Conservation (phyloP, 35 echinoderm and acorn worm genomes). For the Heliocidaris tuberculata region DNA sequence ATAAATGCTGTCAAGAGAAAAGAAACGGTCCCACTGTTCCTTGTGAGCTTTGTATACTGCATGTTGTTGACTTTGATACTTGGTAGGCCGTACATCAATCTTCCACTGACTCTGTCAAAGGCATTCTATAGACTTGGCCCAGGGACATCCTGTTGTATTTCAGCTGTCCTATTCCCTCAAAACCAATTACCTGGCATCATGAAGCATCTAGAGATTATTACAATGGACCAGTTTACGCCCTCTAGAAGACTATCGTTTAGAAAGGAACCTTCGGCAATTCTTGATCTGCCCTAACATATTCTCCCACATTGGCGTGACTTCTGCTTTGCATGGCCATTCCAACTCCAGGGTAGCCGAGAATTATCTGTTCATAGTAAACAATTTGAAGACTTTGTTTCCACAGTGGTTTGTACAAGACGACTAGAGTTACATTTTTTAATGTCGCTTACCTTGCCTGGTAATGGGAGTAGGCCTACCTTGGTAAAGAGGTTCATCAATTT, state of each 20-base stretch:
- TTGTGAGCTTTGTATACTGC: constrained; percentile 61
- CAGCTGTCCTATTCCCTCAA: constrained; percentile 72
- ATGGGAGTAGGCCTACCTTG: no score
- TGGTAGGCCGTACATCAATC: constrained; percentile 67
- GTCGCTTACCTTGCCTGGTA: no score
- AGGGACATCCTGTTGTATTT: constrained; percentile 78
- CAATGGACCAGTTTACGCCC: constrained; percentile 1
- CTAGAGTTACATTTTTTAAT: no score
- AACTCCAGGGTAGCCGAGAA: background rate
- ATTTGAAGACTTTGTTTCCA: background rate
- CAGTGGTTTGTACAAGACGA: no score
- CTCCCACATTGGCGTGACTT: constrained; percentile 81
- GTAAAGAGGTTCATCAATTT: no score
- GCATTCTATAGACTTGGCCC: constrained; percentile 66
- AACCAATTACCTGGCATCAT: constrained; percentile 67
- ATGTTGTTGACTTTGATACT: constrained; percentile 49
- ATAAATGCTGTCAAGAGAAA: no score
- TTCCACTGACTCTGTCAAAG: constrained; percentile 25
- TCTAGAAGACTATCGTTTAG: constrained; percentile 57
- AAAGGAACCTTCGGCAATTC: constrained; percentile 58
- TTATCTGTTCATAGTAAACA: background rate
- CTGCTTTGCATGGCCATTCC: constrained; percentile 44
- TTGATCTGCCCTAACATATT: constrained; percentile 79
- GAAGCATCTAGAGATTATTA: constrained; percentile 55
- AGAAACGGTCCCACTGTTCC: constrained; percentile 35